Evolutionary conservation across 2,797 vertebrate genomes (phyloP).

Genomic region (Cyprinodon diabolis): DNA sequence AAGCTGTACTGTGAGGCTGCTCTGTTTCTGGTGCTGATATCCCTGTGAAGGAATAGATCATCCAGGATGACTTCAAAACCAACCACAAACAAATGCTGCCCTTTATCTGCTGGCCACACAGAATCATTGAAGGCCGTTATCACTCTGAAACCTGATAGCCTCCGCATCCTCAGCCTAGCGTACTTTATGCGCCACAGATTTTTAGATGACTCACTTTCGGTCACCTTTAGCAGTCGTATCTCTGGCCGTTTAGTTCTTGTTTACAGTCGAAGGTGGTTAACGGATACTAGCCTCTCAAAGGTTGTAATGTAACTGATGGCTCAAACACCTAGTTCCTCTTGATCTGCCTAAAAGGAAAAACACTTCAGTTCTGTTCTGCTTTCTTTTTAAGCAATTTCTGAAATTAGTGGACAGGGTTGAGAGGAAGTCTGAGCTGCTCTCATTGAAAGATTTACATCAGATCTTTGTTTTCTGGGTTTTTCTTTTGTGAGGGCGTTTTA

Average conservation of each 20-base stretch:
- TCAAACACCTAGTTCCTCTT: neutral
- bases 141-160: constrained; percentile 51
- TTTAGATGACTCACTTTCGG: constrained; percentile 14
- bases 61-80: constrained; percentile 59
- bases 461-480: neutral
- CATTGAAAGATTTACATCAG: constrained; percentile 16
- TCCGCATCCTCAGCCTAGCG: constrained; percentile 14
- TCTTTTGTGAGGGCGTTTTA: constrained; percentile 12
- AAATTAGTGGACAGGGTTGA: constrained; percentile 20
- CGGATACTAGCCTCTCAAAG: neutral
- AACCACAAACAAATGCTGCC: constrained; percentile 71
- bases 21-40: constrained; percentile 46
- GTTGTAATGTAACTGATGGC: neutral
- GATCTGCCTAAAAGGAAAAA: constrained; percentile 7
- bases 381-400: constrained; percentile 9
- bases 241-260: constrained; percentile 1
- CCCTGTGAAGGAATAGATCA: constrained; percentile 52
- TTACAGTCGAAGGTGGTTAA: constrained; percentile 5
- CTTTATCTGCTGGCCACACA: constrained; percentile 69
- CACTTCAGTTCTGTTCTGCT: constrained; percentile 11
- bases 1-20: constrained; percentile 57
- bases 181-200: constrained; percentile 20
- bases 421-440: constrained; percentile 8
- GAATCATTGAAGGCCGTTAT: constrained; percentile 41
- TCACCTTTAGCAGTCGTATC: constrained; percentile 17